Conservation (phyloP, 2,888 invertebrate genomes). For the Pyrrhosoma nymphula region DNA sequence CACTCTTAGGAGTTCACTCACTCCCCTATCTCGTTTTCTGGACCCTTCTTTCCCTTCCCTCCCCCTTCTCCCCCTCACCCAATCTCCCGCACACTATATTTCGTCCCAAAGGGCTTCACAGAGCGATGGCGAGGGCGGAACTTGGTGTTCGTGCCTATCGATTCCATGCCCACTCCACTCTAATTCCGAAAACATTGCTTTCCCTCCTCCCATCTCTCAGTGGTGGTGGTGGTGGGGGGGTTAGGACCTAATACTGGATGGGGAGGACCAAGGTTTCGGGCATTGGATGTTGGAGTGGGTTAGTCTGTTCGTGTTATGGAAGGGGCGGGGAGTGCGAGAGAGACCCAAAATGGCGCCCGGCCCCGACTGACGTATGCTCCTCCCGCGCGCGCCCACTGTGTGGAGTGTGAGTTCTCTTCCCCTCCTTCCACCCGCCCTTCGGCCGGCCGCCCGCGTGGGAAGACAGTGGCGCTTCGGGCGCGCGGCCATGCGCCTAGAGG, state of each 20-base stretch:
- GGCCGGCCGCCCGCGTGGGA: not conserved
- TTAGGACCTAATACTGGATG: not conserved
- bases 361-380: constrained; percentile 51
- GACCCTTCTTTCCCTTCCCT: not conserved
- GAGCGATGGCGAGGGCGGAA: constrained; percentile 61
- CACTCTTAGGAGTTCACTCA: too few species aligned
- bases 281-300: too few species aligned
- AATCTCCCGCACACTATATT: not conserved
- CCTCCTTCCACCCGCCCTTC: too few species aligned
- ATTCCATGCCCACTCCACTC: constrained; percentile 20
- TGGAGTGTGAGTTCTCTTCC: too few species aligned
- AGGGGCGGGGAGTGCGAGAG: constrained; percentile 34
- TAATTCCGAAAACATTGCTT: not conserved
- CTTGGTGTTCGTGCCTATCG: constrained; percentile 41
- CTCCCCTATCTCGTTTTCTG: not conserved
- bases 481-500: not conserved
- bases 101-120: not conserved
- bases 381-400: constrained; percentile 23
- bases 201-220: not conserved
- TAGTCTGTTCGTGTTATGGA: not conserved
- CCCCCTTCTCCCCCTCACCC: not conserved
- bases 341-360: constrained; percentile 57
- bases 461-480: constrained; percentile 59
- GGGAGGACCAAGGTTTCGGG: constrained; percentile 15
- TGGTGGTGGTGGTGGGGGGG: not conserved